Base-by-base conservation (phyloP, 2,797 vertebrate species). In the Pangasius krempfi region DNA sequence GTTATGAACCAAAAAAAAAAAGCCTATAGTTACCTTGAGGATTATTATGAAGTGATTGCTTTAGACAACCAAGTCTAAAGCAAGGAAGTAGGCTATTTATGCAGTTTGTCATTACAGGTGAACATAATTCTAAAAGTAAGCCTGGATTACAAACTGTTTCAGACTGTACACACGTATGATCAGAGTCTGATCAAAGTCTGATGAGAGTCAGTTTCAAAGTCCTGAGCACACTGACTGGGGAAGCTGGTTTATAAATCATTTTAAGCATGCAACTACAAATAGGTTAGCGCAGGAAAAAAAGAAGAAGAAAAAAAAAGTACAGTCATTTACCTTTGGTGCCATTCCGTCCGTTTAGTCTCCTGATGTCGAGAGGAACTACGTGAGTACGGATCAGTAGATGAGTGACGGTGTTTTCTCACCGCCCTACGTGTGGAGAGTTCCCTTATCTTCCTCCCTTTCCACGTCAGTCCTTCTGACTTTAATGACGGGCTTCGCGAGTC, bases 241-340 rank as follows among this genome's bases (percentile, higher is more conserved):
- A 54, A 68, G 7, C 58, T 54, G 33, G 4, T 54, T 62, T 78
- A 76, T 30, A 78, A n/a, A 68, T 78, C 8, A n/a, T 68, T 60
- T 18, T 25, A 52, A 79, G 20, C 54, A 56, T 14, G 44, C 37
- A 62, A 16, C 22, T 62, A 14, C 52, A 30, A 33, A 82, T 44
- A 64, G 68, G 30, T 85, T 2, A 37, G 40, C 0, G 9, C 27
- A 37, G 27, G 50, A 16, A 68, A 68, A 30, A 18, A 9, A 0
- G 0, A 16, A 62, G 47, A 52, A 84, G 0, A 16, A 62, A 64
- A 52, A 84, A 40, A 85, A 79, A 5, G 18, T 16, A 30, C 2
- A 54, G 20, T 25, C 27, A 58, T 87, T 86, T 89, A 93, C 92
- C 91, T 93, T 86, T 76, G 82, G 16, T 18, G 89, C 90, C 92